Evolutionary conservation across 2,113 vertebrate genomes (phyloP), one percentile per base, ranked within the genome.

Genomic region (Tenrec ecaudatus): DNA sequence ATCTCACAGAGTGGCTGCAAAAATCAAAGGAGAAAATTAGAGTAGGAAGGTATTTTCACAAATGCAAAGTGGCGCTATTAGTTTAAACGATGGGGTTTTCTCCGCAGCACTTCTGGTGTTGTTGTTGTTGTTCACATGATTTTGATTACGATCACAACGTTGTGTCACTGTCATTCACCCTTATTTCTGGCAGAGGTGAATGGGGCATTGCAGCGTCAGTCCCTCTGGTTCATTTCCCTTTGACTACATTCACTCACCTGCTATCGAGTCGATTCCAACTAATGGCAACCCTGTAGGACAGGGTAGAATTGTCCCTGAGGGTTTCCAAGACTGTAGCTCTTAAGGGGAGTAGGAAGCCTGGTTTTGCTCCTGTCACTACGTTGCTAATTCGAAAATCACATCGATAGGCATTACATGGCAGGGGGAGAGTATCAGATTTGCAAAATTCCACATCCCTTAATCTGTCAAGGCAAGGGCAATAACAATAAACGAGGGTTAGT

Each of bases 11-110:
- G 25, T 53, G 47, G 27, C 60, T 86, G 40, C 29, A 64, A 60
- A 80, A 82, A 86, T 82, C 75, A 60, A 73, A 19, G 33, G 6
- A 92, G 79, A 62, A 78, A 58, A 20, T 27, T 2, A n/a, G 38
- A 43, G 38, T 19, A 75, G 60, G 66, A n/a, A 85, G 75, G n/a
- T 79, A 84, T 77, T 75, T 91, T 58, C 40, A 89, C 36, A 73
- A 62, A 84, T 22, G 16, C 19, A 79, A 73, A 64, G 31, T 7
- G 20, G 16, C n/a, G 11, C 60, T 73, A 38, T 43, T 88, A 71
- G 84, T 91, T 84, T 88, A 9, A 62, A 76, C 78, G 9, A 62
- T 1, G 25, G 40, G 82, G 33, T 86, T 88, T 94, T 38, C 68
- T 91, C 25, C 33, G 43, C 57, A 33, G 36, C 36, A 15, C 38